A percentile compares a stretch with the other conserved stretches of the same genome.
Evolutionary conservation across 2,888 invertebrate species (phyloP).

Genomic region (Bruchidius siliquastri): DNA sequence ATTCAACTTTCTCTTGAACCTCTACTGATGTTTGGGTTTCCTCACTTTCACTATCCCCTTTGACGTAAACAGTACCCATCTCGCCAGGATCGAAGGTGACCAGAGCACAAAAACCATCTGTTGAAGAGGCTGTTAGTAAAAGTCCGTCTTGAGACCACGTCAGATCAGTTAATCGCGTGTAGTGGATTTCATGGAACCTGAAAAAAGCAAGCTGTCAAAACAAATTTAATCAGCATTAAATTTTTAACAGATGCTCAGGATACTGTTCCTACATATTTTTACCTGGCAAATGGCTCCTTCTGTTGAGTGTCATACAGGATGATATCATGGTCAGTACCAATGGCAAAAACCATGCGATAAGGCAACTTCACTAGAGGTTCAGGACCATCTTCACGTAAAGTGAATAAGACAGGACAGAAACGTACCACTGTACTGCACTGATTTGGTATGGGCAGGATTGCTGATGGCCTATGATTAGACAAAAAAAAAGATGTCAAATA

Average conservation of each 20-base stretch:
- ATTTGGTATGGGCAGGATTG: constrained; percentile 71
- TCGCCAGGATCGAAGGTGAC: constrained; percentile 72
- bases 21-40: constrained; percentile 4
- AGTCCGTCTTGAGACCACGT: constrained; percentile 81
- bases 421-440: constrained; percentile 79
- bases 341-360: constrained; percentile 84
- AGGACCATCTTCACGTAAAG: constrained; percentile 55
- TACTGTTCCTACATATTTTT: background rate
- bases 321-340: constrained; percentile 83
- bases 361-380: constrained; percentile 57
- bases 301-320: constrained; percentile 87
- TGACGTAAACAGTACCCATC: constrained; percentile 59
- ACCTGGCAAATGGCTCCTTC: constrained; percentile 63
- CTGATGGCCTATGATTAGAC: constrained; percentile 63
- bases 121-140: constrained; percentile 73
- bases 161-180: constrained; percentile 83
- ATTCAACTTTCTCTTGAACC: background rate
- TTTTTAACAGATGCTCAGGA: background rate
- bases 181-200: constrained; percentile 77
- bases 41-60: constrained; percentile 32
- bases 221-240: too few species aligned
- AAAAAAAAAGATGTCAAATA: constrained; percentile 4
- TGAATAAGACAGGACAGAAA: constrained; percentile 73
- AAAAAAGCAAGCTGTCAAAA: constrained; percentile 17
- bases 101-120: constrained; percentile 86